Base-by-base conservation (phyloP, 2,888 invertebrate genomes). In the Julus scandinavius region DNA sequence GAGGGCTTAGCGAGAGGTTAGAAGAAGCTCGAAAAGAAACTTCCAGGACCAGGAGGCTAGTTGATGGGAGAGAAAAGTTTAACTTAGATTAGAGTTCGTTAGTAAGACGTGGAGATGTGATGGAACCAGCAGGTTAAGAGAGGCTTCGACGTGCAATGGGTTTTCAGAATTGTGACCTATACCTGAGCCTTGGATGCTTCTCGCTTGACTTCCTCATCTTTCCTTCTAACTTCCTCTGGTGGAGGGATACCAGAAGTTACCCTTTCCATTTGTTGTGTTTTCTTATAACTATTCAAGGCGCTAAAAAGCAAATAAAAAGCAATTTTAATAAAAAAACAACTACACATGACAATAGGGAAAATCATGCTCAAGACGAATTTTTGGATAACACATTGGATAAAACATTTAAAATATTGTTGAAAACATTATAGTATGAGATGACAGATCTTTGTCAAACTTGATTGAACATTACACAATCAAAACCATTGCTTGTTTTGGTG, bases 21-120 rank as follows among this genome's bases (percentile, higher is more conserved):
- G 89, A 91, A 91, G 90, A 91, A 91, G 90, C 90, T 91, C 88
- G 91, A 91, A 90, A 91, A 91, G 90, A 91, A 91, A 90, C 91
- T 90, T 89, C 90, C 90, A 63, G 91, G 90, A 86, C 90, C 91
- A 54, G 90, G 87, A 88, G 90, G 89, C 90, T 90, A 86, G 58
- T 87, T 45, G 72, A 54, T 29, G 88, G 63, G 72, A 87, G 80
- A 89, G 38, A 87, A 88, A 88, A 89, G 20, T 87, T 50, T 88
- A 40, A 88, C 20, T 45, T 86, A 86, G 72, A 45, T 29, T 85
- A 88, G 86, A 58, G 50, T 20, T 87, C 13, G 87, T 87, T 87
- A 87, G 63, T 80, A 13, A 85, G 49, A 83, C 29, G 29, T 15
- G 41, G 20, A 45, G 6, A 15, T 41, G 85, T 2, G 2, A 2